Evolutionary conservation across 2,888 invertebrate genomes (phyloP).

Genomic region (Agrotis ipsilon): DNA sequence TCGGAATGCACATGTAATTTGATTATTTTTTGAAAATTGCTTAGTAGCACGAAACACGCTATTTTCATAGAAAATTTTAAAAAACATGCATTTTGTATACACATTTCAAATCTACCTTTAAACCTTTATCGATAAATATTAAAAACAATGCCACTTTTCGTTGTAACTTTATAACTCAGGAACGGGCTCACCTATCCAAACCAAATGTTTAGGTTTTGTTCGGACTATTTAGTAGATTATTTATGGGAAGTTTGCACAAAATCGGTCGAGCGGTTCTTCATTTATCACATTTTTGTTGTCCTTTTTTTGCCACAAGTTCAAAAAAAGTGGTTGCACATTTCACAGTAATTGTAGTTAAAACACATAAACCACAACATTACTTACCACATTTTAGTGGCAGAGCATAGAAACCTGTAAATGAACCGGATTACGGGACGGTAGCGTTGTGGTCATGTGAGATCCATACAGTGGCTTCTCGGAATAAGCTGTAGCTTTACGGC

Average conservation of each 20-base stretch:
- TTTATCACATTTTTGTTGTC: too few species aligned
- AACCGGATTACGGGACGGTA: constrained; percentile 7
- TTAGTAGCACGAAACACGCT: not conserved
- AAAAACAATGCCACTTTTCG: too few species aligned
- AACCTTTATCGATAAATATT: too few species aligned
- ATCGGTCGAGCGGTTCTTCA: too few species aligned
- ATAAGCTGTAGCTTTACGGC: not conserved
- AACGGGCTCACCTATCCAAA: too few species aligned
- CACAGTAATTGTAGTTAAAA: not conserved
- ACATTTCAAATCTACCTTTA: too few species aligned
- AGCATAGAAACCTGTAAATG: constrained; percentile 3
- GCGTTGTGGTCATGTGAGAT: constrained; percentile 18
- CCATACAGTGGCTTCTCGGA: not conserved
- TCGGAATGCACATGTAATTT: not conserved
- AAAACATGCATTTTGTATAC: not conserved
- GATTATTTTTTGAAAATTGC: constrained; percentile 1
- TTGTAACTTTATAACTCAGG: too few species aligned
- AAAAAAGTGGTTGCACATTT: too few species aligned
- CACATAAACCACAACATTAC: too few species aligned
- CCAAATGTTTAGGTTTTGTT: too few species aligned
- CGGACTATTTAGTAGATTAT: too few species aligned
- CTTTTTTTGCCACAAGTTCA: not conserved
- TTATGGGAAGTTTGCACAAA: too few species aligned
- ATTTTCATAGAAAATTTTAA: not conserved
- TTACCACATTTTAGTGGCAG: constrained; percentile 11